phyloP scores from a whole-genome alignment of 2,888 invertebrate species.

The Petrolisthes cinctipes region DNA sequence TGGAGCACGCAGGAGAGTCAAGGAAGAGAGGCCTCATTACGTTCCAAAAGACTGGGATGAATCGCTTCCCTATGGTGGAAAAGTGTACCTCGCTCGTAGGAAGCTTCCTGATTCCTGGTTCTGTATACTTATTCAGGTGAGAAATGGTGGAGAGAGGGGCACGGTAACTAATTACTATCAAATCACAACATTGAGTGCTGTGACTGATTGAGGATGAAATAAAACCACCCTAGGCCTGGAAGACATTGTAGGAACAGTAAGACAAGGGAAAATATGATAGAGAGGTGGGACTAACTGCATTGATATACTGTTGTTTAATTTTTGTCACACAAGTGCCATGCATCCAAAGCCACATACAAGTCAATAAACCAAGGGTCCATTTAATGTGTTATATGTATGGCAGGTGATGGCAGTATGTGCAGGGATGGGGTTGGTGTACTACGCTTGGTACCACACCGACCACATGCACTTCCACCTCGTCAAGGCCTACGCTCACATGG shows the following conservation, averaged over 20 bases:
- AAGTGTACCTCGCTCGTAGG: conserved; percentile 70
- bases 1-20: not conserved
- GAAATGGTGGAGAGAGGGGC: not conserved
- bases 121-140: conserved; percentile 56
- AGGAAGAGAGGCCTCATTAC: conserved; percentile 38
- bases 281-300: not conserved
- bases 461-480: conserved; percentile 71
- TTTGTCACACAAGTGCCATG: not conserved
- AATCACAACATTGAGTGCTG: not conserved
- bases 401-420: conserved; percentile 46
- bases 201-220: not conserved
- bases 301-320: not conserved
- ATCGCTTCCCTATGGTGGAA: conserved; percentile 70
- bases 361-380: too few species aligned
- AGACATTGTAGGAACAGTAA: too few species aligned
- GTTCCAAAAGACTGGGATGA: conserved; percentile 66
- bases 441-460: conserved; percentile 70
- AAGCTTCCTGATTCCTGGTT: conserved; percentile 69
- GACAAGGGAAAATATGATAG: too few species aligned
- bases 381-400: not conserved
- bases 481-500: conserved; percentile 71
- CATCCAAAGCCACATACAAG: too few species aligned
- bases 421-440: conserved; percentile 58
- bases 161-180: too few species aligned
- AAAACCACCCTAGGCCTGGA: too few species aligned